A percentile compares a stretch with the other conserved stretches of the same genome.
Conservation (phyloP, 2,888 invertebrate species). For the Syrista parreyssii region DNA sequence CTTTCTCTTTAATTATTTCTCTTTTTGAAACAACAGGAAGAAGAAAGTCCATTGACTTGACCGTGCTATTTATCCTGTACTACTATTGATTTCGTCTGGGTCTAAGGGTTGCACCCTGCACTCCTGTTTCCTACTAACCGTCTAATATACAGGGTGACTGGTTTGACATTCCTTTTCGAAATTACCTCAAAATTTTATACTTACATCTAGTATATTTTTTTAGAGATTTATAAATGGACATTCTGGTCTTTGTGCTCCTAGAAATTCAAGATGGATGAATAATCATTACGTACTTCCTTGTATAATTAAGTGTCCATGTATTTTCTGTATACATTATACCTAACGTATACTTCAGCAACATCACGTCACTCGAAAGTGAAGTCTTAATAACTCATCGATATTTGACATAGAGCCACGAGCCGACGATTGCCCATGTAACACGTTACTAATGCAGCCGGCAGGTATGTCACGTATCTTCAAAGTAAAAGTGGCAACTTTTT, state of each 20-base stretch:
- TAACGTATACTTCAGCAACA: not conserved
- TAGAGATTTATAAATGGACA: no score
- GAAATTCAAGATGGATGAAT: not conserved
- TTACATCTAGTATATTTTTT: no score
- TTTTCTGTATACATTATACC: not conserved
- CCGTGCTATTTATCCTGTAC: constrained; percentile 2
- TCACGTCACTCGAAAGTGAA: not conserved
- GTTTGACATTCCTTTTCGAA: not conserved
- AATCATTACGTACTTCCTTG: not conserved
- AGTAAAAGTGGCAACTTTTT: constrained; percentile 1
- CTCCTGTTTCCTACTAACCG: constrained; percentile 3
- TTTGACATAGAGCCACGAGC: not conserved
- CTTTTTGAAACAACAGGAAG: not conserved
- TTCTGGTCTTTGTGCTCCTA: not conserved
- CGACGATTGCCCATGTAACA: not conserved
- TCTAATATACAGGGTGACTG: constrained; percentile 24
- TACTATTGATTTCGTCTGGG: constrained; percentile 53
- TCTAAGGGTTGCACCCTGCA: constrained; percentile 29
- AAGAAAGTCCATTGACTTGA: constrained; percentile 19
- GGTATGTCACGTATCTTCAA: not conserved
- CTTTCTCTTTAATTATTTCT: not conserved
- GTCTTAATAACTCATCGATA: not conserved
- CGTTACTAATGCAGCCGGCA: not conserved
- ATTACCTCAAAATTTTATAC: not conserved
- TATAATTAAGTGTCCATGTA: not conserved